Percentiles rank a stretch among this genome's conserved stretches.
Conservation (phyloP, 2,797 vertebrate genomes). For the Merluccius polli region DNA sequence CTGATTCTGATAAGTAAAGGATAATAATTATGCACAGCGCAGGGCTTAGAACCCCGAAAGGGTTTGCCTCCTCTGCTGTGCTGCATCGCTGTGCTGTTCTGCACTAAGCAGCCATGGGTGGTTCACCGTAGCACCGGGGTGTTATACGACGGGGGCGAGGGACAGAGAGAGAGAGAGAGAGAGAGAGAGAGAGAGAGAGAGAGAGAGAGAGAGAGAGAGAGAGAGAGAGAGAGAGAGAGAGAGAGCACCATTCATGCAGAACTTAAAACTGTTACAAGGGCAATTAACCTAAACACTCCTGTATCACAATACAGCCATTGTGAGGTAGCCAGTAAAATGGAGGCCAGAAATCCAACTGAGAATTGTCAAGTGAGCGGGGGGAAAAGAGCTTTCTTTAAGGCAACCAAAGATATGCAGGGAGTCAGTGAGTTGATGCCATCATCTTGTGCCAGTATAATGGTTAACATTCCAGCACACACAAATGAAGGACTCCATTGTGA, state of each 20-base stretch:
- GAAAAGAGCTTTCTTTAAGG: background rate
- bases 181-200: conserved; percentile 7
- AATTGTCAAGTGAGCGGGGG: background rate
- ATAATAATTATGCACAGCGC: no score
- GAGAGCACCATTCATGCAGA: conserved; percentile 15
- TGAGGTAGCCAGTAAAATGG: conserved; percentile 1
- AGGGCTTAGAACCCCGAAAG: no score
- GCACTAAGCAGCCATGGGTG: conserved; percentile 4
- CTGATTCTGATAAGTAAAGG: no score
- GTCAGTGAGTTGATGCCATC: background rate
- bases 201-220: conserved; percentile 4
- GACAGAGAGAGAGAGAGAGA: conserved; percentile 5
- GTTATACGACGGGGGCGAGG: background rate
- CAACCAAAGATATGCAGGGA: conserved; percentile 1
- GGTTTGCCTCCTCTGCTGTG: no score
- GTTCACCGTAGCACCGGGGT: background rate
- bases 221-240: conserved; percentile 10
- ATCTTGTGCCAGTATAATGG: conserved; percentile 7
- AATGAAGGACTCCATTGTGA: background rate
- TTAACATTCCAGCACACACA: background rate
- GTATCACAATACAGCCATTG: conserved; percentile 19
- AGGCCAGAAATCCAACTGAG: background rate
- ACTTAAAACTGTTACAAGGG: conserved; percentile 14
- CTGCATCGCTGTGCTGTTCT: background rate
- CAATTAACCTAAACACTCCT: conserved; percentile 13